Conservation (phyloP, 2,888 invertebrate genomes). For the Pandemis corylana region DNA sequence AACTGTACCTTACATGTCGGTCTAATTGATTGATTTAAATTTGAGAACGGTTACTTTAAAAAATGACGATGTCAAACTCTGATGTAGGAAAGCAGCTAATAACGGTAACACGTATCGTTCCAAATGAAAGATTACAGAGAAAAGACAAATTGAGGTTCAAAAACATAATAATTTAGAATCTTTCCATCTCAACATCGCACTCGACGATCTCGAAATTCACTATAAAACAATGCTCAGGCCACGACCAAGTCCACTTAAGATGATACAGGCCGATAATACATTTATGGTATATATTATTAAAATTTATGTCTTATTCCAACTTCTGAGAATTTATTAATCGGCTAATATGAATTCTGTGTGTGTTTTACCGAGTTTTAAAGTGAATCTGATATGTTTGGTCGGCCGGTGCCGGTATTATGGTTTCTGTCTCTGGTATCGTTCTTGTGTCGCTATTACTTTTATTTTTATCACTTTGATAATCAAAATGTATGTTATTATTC, state of each 20-base stretch:
- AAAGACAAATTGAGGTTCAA: constrained; percentile 35
- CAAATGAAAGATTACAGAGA: not conserved
- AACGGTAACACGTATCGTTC: constrained; percentile 1
- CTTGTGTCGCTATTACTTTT: constrained; percentile 18
- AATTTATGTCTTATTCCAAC: constrained; percentile 83
- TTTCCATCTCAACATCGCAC: constrained; percentile 60
- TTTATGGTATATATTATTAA: constrained; percentile 78
- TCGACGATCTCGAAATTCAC: constrained; percentile 55
- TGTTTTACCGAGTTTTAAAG: constrained; percentile 63
- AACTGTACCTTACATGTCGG: no score
- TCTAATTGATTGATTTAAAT: no score
- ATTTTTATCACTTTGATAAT: not conserved
- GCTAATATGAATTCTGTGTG: constrained; percentile 80
- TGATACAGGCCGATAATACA: constrained; percentile 67
- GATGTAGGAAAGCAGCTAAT: not conserved
- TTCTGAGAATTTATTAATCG: constrained; percentile 83
- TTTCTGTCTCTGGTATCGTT: constrained; percentile 30
- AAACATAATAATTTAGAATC: constrained; percentile 56
- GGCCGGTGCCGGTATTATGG: constrained; percentile 36
- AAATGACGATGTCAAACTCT: not conserved
- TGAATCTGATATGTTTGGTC: constrained; percentile 63
- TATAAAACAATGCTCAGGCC: constrained; percentile 67
- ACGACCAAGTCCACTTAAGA: constrained; percentile 64
- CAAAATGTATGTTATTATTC: no score
- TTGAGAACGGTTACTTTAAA: not conserved